Evolutionary conservation across 2,797 vertebrate species (phyloP), one percentile per base, ranked within the genome.

Genomic region (Argentina silus): DNA sequence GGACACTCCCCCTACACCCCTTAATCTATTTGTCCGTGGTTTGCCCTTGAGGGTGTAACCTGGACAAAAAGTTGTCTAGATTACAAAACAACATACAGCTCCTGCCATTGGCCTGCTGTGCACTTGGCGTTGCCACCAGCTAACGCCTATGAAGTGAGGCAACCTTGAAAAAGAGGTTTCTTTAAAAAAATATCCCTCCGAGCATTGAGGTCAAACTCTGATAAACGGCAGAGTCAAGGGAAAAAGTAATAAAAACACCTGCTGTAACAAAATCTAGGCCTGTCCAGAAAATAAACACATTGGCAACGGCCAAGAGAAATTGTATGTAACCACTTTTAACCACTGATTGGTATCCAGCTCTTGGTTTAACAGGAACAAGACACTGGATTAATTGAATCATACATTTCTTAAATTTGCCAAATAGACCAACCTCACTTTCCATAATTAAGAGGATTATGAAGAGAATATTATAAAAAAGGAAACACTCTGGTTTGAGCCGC

Each of bases 31-130:
- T 57, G 1, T 27, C 36, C 43, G 69, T 47, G 67, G 45, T 42
- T 21, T 51, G 73, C 78, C 78, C 75, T 78, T 83, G 73, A 80
- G 66, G 23, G n/a, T 36, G 11, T 9, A 72, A 73, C 62, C 63
- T 51, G 45, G 47, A 14, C 72, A 12, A 6, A 27, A 59, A 59
- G 51, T 17, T 19, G 9, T 47, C 50, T 56, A 47, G 36, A 68
- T 61, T 15, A 27, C 48, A 57, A 56, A 21, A 57, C 2, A 9
- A 19, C 36, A 9, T 14, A n/a, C 43, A 47, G 36, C 55, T 14
- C 51, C 50, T 44, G 17, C 12, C 51, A 27, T 68, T 63, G n/a
- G 56, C 64, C 69, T 57, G 64, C 68, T 67, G 72, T 48, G 56
- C 43, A 78, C 7, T 36, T 9, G 14, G 43, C 14, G 11, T 19